These are phyloP conservation scores for Tillus elongatus DNA, from an alignment of 2,888 invertebrate species.

Conservation along the genomic window DNA sequence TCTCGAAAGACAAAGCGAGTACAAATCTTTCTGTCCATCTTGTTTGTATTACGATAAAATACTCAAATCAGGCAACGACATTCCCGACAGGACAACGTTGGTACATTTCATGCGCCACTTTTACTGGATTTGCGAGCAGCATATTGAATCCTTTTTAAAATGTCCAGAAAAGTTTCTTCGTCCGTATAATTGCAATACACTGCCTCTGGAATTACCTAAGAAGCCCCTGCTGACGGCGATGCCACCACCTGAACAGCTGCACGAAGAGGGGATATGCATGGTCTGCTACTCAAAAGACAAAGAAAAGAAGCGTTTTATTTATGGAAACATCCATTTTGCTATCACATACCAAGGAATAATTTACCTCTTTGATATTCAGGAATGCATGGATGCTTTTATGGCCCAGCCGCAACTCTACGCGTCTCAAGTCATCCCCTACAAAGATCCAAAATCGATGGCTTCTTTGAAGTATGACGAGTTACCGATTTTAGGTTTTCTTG, in stretches of 20 bases:
- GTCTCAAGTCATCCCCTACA: neutral
- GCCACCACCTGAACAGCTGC: slow-evolving; percentile 36
- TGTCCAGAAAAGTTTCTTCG: slow-evolving; percentile 42
- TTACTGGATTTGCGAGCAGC: slow-evolving; percentile 54
- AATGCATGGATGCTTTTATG: slow-evolving; percentile 48
- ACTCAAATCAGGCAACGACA: slow-evolving; percentile 40
- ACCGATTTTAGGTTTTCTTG: slow-evolving; percentile 52
- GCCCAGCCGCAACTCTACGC: slow-evolving; percentile 38
- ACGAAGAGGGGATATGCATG: slow-evolving; percentile 51
- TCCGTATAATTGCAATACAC: slow-evolving; percentile 28
- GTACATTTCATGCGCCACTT: slow-evolving; percentile 47
- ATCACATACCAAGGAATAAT: slow-evolving; percentile 44
- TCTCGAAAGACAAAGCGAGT: slow-evolving; percentile 43
- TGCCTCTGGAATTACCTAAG: slow-evolving; percentile 46
- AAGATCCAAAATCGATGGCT: slow-evolving; percentile 24
- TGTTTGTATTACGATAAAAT: slow-evolving; percentile 43
- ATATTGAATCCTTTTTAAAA: slow-evolving; percentile 43
- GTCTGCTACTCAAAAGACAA: slow-evolving; percentile 51
- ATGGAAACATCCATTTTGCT: slow-evolving; percentile 43
- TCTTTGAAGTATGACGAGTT: slow-evolving; percentile 43
- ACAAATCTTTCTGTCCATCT: slow-evolving; percentile 50
- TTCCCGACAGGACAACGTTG: slow-evolving; percentile 46
- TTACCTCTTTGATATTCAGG: slow-evolving; percentile 49
- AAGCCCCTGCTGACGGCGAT: slow-evolving; percentile 19
- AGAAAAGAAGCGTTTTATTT: slow-evolving; percentile 42